Percentiles rank a stretch among this genome's conserved stretches.
phyloP scores from a whole-genome alignment of 2,888 invertebrate genomes.

The Pachliopta kotzebuea region DNA sequence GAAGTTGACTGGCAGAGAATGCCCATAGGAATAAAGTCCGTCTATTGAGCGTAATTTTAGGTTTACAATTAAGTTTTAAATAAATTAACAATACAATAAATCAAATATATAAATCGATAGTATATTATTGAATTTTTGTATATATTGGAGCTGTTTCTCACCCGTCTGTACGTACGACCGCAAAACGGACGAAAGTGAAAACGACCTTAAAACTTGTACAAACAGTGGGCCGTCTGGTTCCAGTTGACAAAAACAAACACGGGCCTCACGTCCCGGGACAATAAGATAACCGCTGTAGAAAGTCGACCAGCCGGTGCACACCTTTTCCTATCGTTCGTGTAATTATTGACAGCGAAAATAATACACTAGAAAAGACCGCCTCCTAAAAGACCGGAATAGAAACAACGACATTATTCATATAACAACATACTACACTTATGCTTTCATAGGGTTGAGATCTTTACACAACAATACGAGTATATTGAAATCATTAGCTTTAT shows the following conservation, averaged over 20 bases:
- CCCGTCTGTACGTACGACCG: slow-evolving; percentile 31
- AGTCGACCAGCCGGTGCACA: slow-evolving; percentile 36
- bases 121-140: too few species aligned
- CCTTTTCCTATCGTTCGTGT: slow-evolving; percentile 39
- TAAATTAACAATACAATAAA: too few species aligned
- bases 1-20: too few species aligned
- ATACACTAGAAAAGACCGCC: slow-evolving; percentile 50
- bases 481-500: too few species aligned
- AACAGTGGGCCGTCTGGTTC: slow-evolving; percentile 47
- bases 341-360: slow-evolving; percentile 52
- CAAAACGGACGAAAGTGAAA: slow-evolving; percentile 63
- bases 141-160: slow-evolving; percentile 14
- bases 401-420: too few species aligned
- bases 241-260: slow-evolving; percentile 71
- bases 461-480: too few species aligned
- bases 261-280: slow-evolving; percentile 49
- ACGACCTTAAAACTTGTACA: slow-evolving; percentile 68
- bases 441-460: too few species aligned
- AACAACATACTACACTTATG: too few species aligned
- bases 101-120: too few species aligned
- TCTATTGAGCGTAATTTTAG: too few species aligned
- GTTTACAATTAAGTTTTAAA: too few species aligned
- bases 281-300: slow-evolving; percentile 54
- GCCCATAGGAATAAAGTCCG: too few species aligned
- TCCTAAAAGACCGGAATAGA: background rate